These are phyloP conservation scores for Drosophila infuscata DNA, from an alignment of 2,888 invertebrate species.

Conservation along the genomic window DNA sequence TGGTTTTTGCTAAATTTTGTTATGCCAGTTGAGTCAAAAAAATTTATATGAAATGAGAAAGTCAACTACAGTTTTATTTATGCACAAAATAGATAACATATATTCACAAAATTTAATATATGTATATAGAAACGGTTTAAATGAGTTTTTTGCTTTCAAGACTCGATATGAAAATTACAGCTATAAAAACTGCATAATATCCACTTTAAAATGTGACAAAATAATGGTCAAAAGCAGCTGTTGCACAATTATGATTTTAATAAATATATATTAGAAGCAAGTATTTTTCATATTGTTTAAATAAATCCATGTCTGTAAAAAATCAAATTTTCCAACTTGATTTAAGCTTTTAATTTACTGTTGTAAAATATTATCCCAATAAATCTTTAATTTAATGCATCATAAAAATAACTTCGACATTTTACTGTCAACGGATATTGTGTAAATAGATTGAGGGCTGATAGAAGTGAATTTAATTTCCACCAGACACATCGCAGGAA, in stretches of 20 bases:
- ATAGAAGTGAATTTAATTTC: neutral
- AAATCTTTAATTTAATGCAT: neutral
- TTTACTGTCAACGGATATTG: constrained; percentile 1
- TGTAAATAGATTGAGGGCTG: neutral
- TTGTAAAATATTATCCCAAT: neutral
- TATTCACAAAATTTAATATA: neutral
- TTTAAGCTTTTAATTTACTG: neutral
- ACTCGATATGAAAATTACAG: neutral
- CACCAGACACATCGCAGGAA: neutral
- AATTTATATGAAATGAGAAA: neutral
- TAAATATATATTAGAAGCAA: neutral
- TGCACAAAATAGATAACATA: neutral
- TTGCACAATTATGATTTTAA: neutral
- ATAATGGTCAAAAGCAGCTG: neutral
- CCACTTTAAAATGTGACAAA: neutral
- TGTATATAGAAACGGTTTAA: neutral
- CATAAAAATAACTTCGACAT: neutral
- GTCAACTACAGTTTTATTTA: neutral
- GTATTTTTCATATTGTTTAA: too few species aligned
- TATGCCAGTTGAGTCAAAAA: neutral
- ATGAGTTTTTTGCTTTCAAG: accelerated
- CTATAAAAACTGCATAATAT: too few species aligned
- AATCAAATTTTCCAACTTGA: neutral
- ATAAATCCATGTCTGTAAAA: neutral
- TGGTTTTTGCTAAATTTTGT: neutral